Evolutionary conservation across 92 coral and sea anemone species (phyloP).

Genomic region (Palythoa caribaeorum): DNA sequence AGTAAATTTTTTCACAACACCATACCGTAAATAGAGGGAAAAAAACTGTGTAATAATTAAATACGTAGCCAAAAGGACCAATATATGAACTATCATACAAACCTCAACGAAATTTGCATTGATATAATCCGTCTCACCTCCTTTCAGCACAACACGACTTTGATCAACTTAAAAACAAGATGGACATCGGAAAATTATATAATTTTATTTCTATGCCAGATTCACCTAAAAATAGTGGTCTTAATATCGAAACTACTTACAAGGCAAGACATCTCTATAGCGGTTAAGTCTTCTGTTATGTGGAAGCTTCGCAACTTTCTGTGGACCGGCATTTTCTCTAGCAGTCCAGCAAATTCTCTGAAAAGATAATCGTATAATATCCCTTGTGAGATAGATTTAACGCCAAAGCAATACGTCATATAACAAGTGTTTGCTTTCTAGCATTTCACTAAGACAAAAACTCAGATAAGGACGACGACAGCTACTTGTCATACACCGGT

Average conservation of each 20-base stretch:
- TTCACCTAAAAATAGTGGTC: background rate
- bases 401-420: background rate
- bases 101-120: slow-evolving; percentile 98
- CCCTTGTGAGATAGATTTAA: background rate
- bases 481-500: background rate
- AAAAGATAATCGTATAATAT: background rate
- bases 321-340: slow-evolving; percentile 84
- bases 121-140: slow-evolving; percentile 87
- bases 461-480: background rate
- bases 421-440: background rate
- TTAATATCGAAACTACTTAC: slow-evolving; percentile 73
- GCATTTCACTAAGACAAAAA: background rate
- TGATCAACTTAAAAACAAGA: slow-evolving; percentile 86
- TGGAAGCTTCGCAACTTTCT: slow-evolving; percentile 84
- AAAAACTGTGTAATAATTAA: background rate
- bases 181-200: background rate
- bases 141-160: slow-evolving; percentile 87
- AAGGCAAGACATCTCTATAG: slow-evolving; percentile 97
- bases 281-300: slow-evolving; percentile 91
- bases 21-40: background rate
- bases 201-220: slow-evolving; percentile 33
- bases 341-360: slow-evolving; percentile 87
- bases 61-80: background rate
- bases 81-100: slow-evolving; percentile 24
- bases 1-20: background rate